phyloP scores from a whole-genome alignment of 2,888 invertebrate species.

The Xestia sexstrigata region DNA sequence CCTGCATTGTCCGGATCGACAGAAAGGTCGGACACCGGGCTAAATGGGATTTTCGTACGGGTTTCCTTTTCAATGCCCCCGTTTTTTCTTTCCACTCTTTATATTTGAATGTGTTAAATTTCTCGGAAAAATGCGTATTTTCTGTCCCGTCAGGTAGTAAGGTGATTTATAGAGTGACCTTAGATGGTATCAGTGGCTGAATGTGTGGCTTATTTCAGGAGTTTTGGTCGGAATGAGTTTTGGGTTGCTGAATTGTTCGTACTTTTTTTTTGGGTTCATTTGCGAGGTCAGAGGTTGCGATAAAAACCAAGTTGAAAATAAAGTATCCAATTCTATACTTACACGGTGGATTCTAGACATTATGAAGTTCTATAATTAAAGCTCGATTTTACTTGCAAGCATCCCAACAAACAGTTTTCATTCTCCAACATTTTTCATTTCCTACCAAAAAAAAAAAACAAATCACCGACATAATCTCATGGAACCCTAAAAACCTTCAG shows the following conservation, averaged over 20 bases:
- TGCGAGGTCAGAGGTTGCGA: not conserved
- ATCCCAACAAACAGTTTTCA: not conserved
- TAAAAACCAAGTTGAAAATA: not conserved
- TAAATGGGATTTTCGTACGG: constrained; percentile 84
- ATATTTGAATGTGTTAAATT: constrained; percentile 87
- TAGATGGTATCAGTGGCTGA: constrained; percentile 62
- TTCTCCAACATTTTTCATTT: not conserved
- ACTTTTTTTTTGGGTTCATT: constrained; percentile 34
- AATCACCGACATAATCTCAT: constrained; percentile 26
- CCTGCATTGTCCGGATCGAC: constrained; percentile 74
- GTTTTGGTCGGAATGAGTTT: constrained; percentile 55
- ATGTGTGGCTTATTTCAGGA: constrained; percentile 62
- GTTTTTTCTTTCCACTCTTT: constrained; percentile 65
- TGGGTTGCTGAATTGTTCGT: constrained; percentile 50
- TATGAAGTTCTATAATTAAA: too few species aligned
- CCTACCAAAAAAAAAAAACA: not conserved
- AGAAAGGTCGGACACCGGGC: constrained; percentile 83
- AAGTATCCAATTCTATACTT: not conserved
- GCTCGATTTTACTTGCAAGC: too few species aligned
- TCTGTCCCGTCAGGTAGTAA: constrained; percentile 78
- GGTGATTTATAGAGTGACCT: constrained; percentile 73
- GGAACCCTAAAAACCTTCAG: constrained; percentile 55
- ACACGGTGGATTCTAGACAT: too few species aligned
- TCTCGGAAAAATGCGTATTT: constrained; percentile 86
- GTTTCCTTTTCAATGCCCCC: constrained; percentile 78